Evolutionary conservation across 2,113 vertebrate genomes (phyloP).

Genomic region (Acanthochromis polyacanthus): DNA sequence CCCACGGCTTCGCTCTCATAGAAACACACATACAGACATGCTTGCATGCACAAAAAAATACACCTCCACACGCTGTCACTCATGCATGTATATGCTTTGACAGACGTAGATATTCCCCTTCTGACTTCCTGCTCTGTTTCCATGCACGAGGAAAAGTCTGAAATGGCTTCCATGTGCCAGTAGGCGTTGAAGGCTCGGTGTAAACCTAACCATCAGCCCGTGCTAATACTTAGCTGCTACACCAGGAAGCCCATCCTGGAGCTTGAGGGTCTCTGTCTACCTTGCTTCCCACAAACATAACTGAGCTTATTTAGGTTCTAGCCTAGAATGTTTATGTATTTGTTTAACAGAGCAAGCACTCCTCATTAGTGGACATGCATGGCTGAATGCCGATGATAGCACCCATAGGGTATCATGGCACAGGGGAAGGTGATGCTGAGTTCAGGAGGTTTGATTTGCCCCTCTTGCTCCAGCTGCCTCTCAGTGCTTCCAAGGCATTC

Average conservation of each 20-base stretch:
- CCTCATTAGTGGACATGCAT: slow-evolving; percentile 65
- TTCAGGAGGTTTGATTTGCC: slow-evolving; percentile 57
- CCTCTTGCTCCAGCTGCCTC: slow-evolving; percentile 34
- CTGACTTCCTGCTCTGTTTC: slow-evolving; percentile 54
- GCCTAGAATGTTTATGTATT: slow-evolving; percentile 61
- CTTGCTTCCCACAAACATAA: slow-evolving; percentile 1
- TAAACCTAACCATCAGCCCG: slow-evolving; percentile 40
- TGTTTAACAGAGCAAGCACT: slow-evolving; percentile 60
- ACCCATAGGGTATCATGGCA: slow-evolving; percentile 58
- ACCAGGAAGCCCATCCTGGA: slow-evolving; percentile 32
- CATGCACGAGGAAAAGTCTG: slow-evolving; percentile 30
- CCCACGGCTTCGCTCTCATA: slow-evolving; percentile 11
- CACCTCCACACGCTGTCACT: slow-evolving; percentile 57
- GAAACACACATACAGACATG: slow-evolving; percentile 38
- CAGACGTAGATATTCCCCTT: slow-evolving; percentile 40
- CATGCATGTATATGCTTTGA: slow-evolving; percentile 56
- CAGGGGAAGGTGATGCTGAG: slow-evolving; percentile 59
- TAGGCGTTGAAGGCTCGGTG: slow-evolving; percentile 53
- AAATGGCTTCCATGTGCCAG: slow-evolving; percentile 76
- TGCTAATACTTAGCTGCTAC: slow-evolving; percentile 45
- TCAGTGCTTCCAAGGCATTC: slow-evolving; percentile 32
- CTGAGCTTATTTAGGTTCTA: slow-evolving; percentile 57
- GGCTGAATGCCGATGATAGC: slow-evolving; percentile 61
- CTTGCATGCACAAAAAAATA: slow-evolving; percentile 53
- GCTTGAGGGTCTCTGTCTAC: slow-evolving; percentile 33